Evolutionary conservation across 2,888 invertebrate genomes (phyloP), one percentile per base, ranked within the genome.

Genomic region (Orgyia antiqua): DNA sequence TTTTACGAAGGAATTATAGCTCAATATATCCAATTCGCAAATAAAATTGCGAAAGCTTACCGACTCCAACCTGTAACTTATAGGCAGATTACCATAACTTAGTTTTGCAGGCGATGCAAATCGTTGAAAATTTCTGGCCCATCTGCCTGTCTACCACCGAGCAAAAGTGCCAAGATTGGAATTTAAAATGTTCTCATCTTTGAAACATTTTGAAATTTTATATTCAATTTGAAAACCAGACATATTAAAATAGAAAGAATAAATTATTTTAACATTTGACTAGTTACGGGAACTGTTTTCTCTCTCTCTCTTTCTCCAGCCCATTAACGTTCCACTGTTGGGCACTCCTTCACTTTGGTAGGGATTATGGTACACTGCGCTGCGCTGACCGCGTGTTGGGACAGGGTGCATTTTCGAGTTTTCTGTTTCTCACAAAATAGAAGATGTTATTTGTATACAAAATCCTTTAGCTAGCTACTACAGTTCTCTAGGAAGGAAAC

Each of bases 41-140:
- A 70, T 72, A 74, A 76, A 74, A 75, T 71, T 71, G 65, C 19
- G 68, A 67, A 68, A 64, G 65, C 67, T 76, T 64, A 68, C 65
- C 52, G 46, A 44, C 40, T 32, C 41, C 43, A 62, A 58, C 59
- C 64, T 69, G 71, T 72, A 74, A 78, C 68, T 77, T 74, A 74
- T 70, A 71, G 74, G 59, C 46, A 54, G 70, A 74, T 76, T 74
- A 74, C 59, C 70, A 78, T 76, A 78, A 75, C 64, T 74, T 67
- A 67, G 65, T 72, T 74, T 70, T 64, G 73, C 69, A 15, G 64
- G 64, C 55, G 68, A 75, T 75, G 76, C 76, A 72, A 72, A 77
- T 73, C 67, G 63, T 46, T 68, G 68, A 63, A 68, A 76, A 72
- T 71, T 67, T 57, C 53, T 47, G 45, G 61, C 61, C 68, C 64